Evolutionary conservation across 2,113 vertebrate genomes (phyloP).

Genomic region (Silurus meridionalis): DNA sequence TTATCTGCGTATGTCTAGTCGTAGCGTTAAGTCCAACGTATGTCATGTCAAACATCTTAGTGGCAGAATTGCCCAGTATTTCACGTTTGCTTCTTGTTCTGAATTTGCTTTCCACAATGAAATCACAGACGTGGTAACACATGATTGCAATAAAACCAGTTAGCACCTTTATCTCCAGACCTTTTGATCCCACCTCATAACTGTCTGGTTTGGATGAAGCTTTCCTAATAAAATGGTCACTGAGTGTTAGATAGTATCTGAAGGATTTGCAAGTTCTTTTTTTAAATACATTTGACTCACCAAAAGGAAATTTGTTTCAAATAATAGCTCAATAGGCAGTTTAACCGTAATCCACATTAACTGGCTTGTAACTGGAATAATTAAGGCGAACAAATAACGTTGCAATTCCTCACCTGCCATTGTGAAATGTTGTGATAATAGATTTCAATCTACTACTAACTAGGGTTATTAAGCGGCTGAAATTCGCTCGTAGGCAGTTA

Average conservation of each 20-base stretch:
- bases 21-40: no score
- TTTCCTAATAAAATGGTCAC: neutral
- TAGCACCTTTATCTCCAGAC: neutral
- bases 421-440: neutral
- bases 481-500: conserved; percentile 16
- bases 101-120: no score
- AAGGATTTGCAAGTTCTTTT: neutral
- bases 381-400: neutral
- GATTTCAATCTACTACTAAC: neutral
- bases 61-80: no score
- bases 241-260: neutral
- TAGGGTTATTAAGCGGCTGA: conserved; percentile 16
- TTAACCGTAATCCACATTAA: neutral
- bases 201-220: neutral
- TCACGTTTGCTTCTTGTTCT: no score
- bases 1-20: no score
- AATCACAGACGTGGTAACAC: no score
- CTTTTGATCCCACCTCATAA: neutral
- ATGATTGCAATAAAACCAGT: no score
- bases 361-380: no score
- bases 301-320: neutral
- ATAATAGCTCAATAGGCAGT: neutral
- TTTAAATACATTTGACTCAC: neutral
- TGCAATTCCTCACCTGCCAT: neutral
- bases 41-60: no score